phyloP scores from a whole-genome alignment of 2,113 vertebrate species.

The Pachypanchax playfairii region DNA sequence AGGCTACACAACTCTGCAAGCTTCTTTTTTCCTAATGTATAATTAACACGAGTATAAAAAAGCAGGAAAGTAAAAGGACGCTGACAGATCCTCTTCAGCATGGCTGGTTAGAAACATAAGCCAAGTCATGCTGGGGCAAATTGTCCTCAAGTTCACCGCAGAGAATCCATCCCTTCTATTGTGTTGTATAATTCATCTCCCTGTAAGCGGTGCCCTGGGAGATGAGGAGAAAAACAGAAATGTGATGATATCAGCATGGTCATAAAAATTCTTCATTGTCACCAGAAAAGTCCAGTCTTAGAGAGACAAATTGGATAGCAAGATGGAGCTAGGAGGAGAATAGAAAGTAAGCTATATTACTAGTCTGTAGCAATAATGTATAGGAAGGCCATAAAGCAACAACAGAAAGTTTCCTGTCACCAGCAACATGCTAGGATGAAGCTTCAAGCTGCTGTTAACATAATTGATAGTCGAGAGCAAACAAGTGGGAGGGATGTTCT shows the following conservation, averaged over 20 bases:
- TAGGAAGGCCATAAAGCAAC: conserved; percentile 56
- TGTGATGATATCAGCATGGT: conserved; percentile 66
- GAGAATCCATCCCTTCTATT: conserved; percentile 52
- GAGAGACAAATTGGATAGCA: conserved; percentile 53
- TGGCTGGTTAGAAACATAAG: conserved; percentile 36
- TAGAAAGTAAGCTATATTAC: conserved; percentile 53
- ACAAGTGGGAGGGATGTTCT: conserved; percentile 22
- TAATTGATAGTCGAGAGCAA: conserved; percentile 52
- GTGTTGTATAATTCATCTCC: conserved; percentile 65
- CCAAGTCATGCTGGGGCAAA: conserved; percentile 51
- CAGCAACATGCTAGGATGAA: conserved; percentile 61
- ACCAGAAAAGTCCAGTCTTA: conserved; percentile 41
- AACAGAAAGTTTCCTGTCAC: conserved; percentile 54
- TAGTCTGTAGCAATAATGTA: conserved; percentile 39
- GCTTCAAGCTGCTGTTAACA: conserved; percentile 54
- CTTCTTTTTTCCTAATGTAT: conserved; percentile 45
- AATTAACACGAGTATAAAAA: conserved; percentile 45
- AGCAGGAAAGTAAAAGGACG: conserved; percentile 31
- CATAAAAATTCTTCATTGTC: conserved; percentile 66
- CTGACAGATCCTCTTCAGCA: conserved; percentile 29
- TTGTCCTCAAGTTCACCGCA: conserved; percentile 52
- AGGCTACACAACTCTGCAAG: conserved; percentile 14
- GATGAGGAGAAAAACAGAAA: conserved; percentile 62
- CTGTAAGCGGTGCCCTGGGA: conserved; percentile 44
- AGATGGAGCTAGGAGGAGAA: conserved; percentile 54